Evolutionary conservation across 2,797 vertebrate species (phyloP).

Genomic region (Macropus fuliginosus): DNA sequence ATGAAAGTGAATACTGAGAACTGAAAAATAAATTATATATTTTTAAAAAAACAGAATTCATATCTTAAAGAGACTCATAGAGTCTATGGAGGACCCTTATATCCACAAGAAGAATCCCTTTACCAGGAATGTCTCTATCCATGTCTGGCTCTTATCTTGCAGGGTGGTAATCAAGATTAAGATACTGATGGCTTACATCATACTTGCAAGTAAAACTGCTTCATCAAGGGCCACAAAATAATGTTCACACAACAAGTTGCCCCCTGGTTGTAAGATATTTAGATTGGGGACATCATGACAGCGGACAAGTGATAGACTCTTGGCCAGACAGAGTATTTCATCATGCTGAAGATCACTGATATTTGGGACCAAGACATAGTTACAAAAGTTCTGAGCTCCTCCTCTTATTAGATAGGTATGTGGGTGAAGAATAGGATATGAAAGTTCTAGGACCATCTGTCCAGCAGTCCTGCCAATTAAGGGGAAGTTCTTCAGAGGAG

Average conservation of each 20-base stretch:
- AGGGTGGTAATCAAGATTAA: conserved; percentile 96
- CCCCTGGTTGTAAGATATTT: conserved; percentile 93
- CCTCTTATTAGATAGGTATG: background rate
- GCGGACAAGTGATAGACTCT: conserved; percentile 96
- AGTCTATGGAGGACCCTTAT: conserved; percentile 95
- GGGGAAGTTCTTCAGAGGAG: background rate
- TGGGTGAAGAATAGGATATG: background rate
- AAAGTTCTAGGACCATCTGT: background rate
- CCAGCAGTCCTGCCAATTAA: background rate
- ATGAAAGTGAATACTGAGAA: too few species aligned
- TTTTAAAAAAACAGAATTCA: too few species aligned
- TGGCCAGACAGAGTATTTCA: conserved; percentile 97
- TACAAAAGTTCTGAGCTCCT: conserved; percentile 93
- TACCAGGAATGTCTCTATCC: conserved; percentile 95
- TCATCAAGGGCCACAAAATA: background rate
- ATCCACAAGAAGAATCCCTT: conserved; percentile 98
- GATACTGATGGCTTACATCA: conserved; percentile 88
- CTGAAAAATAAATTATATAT: too few species aligned
- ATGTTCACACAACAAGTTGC: conserved; percentile 84
- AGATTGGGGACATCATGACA: conserved; percentile 93
- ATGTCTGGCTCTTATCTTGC: conserved; percentile 95
- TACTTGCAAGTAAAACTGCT: background rate
- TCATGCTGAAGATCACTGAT: conserved; percentile 97
- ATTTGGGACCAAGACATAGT: conserved; percentile 97
- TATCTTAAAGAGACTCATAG: conserved; percentile 94